Base-by-base conservation (phyloP, 2,888 invertebrate species). In the Blastobasis adustella region DNA sequence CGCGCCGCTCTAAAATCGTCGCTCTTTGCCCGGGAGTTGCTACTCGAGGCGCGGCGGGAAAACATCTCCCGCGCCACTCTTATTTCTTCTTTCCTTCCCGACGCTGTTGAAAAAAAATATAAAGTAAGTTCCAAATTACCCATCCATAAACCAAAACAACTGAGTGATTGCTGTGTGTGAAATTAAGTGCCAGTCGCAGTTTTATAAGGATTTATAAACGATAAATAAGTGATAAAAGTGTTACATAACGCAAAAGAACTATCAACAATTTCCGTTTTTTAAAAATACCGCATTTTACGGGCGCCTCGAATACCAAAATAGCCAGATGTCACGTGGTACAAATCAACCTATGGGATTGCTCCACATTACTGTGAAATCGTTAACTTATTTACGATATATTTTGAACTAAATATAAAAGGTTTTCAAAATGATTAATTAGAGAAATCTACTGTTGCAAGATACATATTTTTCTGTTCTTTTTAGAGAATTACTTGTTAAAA, bases 1-100 rank as follows among this genome's bases (percentile, higher is more conserved):
- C 90, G 90, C 90, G 88, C 89, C 88, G 89, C 87, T 83, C 88
- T 88, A 88, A 86, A 88, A 87, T 76, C 86, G 88, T 88, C 87
- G 85, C 89, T 87, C 88, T 87, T 79, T 75, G 83, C 89, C 89
- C 90, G 89, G 90, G 88, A 87, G 90, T 89, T 81, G 69, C 73
- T 81, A 82, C 87, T 78, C 86, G 85, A 83, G 87, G 86, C 88
- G 87, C 89, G 88, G 89, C 76, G 88, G 86, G 88, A 87, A 86
- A 86, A 86, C 83, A 86, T 82, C 88, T 86, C 87, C 87, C 86
- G 87, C 88, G 84, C 84, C 83, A 84, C 89, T 88, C 81, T 86
- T 85, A 86, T 80, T 86, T 85, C 87, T 88, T 88, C 87, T 86
- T 89, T 86, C 86, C 89, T 89, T 87, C 88, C 76, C 82, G 84